Conservation (phyloP, 2,888 invertebrate species). For the Cheilosia urbana region DNA sequence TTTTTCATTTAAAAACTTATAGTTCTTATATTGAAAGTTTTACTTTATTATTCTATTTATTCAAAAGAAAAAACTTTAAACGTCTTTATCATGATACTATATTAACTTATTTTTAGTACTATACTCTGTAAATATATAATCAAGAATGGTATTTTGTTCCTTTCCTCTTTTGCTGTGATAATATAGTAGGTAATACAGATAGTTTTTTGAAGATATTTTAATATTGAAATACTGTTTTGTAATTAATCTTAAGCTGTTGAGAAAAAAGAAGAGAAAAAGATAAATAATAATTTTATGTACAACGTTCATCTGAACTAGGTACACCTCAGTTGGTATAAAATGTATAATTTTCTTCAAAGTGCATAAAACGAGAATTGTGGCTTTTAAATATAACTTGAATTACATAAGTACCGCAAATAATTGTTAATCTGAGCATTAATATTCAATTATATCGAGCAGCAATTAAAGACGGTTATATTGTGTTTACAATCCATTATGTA, state of each 20-base stretch:
- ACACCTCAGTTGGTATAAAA: slow-evolving; percentile 46
- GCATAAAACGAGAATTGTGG: slow-evolving; percentile 66
- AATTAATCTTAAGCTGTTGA: slow-evolving; percentile 69
- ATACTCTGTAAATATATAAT: slow-evolving; percentile 55
- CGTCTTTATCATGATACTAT: slow-evolving; percentile 21
- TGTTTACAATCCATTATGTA: too few relatives aligned
- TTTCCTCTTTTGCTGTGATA: slow-evolving; percentile 46
- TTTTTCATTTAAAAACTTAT: slow-evolving; percentile 7
- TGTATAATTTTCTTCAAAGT: slow-evolving; percentile 41
- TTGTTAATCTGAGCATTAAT: slow-evolving; percentile 25
- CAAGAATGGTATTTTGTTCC: slow-evolving; percentile 53
- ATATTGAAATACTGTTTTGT: slow-evolving; percentile 50
- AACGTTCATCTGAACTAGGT: slow-evolving; percentile 43
- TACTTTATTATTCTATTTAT: slow-evolving; percentile 37
- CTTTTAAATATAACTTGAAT: slow-evolving; percentile 7
- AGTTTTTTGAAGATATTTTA: slow-evolving; percentile 41
- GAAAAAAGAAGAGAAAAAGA: slow-evolving; percentile 72
- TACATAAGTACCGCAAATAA: neutral
- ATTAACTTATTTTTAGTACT: slow-evolving; percentile 58
- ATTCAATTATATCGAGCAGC: neutral
- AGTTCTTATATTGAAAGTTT: slow-evolving; percentile 28
- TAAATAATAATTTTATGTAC: slow-evolving; percentile 64
- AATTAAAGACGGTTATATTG: too few relatives aligned
- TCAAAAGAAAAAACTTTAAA: slow-evolving; percentile 27
- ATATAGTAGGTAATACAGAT: slow-evolving; percentile 64